A percentile compares a stretch with the other conserved stretches of the same genome.
These are phyloP conservation scores for Carcharodon carcharias DNA, from an alignment of 2,797 vertebrate genomes.

Conservation along the genomic window DNA sequence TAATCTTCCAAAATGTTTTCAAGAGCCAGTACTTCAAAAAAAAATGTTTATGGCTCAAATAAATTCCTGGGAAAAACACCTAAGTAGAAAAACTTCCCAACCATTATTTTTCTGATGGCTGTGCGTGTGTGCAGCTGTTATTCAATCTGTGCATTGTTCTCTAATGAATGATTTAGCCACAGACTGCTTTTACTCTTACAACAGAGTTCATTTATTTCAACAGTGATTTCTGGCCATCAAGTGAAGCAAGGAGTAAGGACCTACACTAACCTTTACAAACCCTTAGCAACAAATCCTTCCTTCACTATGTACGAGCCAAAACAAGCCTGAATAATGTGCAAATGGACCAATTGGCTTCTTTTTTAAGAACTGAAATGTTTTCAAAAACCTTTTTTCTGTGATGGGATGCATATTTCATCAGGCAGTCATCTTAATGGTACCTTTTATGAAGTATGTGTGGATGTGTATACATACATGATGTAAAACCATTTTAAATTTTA, in stretches of 20 bases:
- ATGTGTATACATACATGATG: background rate
- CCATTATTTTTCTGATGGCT: constrained; percentile 5
- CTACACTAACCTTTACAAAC: background rate
- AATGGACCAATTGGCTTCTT: background rate
- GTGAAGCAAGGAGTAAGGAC: background rate
- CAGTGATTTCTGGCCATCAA: background rate
- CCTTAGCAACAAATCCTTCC: background rate
- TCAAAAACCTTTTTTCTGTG: background rate
- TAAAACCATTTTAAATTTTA: background rate
- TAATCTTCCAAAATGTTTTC: background rate
- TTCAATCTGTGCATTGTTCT: background rate
- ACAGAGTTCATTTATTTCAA: background rate
- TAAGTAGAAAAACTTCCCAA: background rate
- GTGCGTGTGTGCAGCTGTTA: background rate
- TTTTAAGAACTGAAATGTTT: background rate
- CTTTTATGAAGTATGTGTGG: background rate
- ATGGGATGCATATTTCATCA: background rate
- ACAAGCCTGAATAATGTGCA: background rate
- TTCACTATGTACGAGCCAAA: background rate
- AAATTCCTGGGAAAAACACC: background rate
- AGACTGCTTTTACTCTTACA: background rate
- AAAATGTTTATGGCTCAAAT: background rate
- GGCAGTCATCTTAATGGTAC: background rate
- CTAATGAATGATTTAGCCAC: background rate
- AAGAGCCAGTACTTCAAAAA: background rate